A percentile compares a stretch with the other conserved stretches of the same genome.
phyloP scores from a whole-genome alignment of 2,888 invertebrate genomes.

The Syritta pipiens region DNA sequence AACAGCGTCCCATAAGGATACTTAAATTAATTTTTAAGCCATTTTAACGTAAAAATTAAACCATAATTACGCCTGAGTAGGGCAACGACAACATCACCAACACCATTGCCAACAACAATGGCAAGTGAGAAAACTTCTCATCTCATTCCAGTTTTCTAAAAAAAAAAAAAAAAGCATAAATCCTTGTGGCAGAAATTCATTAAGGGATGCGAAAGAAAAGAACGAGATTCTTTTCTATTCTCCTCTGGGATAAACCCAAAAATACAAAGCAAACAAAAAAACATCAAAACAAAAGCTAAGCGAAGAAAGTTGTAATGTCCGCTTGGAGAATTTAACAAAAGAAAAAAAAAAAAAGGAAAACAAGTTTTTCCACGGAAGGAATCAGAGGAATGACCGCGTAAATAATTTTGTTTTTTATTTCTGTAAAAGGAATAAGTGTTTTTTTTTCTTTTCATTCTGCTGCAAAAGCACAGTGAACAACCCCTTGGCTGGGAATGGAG shows the following conservation, averaged over 20 bases:
- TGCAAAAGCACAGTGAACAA: not conserved
- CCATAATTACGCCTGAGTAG: too few species aligned
- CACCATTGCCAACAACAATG: too few species aligned
- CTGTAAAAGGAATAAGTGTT: not conserved
- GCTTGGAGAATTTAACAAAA: conserved; percentile 1
- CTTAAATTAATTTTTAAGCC: conserved; percentile 12
- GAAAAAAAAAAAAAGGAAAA: not conserved
- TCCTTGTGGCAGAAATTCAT: not conserved
- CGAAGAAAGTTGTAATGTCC: conserved; percentile 9
- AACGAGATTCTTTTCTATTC: too few species aligned
- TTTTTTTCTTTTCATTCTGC: too few species aligned
- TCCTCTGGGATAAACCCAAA: not conserved
- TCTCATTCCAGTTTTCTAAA: too few species aligned
- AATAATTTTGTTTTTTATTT: conserved; percentile 17
- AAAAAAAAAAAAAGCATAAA: too few species aligned
- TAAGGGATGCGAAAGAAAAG: too few species aligned
- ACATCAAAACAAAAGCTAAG: not conserved
- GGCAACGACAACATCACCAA: too few species aligned
- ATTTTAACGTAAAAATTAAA: conserved; percentile 15
- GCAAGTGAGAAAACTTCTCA: too few species aligned
- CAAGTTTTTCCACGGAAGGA: conserved; percentile 2
- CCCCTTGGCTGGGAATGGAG: too few species aligned
- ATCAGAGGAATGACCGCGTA: conserved; percentile 28
- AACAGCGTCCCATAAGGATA: conserved; percentile 12
- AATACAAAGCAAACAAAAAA: not conserved